Conservation (phyloP, 1,140 invertebrate genomes). For the Papilio polyxenes region DNA sequence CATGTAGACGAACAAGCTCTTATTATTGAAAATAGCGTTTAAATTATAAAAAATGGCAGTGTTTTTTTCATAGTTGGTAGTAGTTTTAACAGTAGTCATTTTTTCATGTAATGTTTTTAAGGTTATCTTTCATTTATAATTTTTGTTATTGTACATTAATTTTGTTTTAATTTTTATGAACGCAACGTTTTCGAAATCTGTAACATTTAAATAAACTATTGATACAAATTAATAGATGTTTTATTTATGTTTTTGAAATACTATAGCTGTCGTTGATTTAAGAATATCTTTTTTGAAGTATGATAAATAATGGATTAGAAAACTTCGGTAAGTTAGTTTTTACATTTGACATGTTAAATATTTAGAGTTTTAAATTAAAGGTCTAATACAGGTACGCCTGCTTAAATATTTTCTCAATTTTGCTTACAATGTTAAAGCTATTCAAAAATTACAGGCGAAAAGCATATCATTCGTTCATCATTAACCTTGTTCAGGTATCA, state of each 20-base stretch:
- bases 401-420: not conserved
- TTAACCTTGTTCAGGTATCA: not conserved
- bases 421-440: not conserved
- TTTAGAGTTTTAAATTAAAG: not conserved
- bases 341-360: too few species aligned
- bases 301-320: too few species aligned
- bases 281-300: too few species aligned
- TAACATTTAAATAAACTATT: constrained; percentile 19
- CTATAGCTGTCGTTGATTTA: not conserved
- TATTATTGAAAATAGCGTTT: constrained; percentile 16
- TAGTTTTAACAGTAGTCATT: not conserved
- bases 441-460: not conserved
- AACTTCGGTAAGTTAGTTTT: too few species aligned
- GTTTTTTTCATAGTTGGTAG: not conserved
- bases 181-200: not conserved
- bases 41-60: not conserved
- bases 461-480: not conserved
- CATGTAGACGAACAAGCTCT: constrained; percentile 26
- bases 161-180: not conserved
- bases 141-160: not conserved
- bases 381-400: not conserved
- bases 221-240: not conserved
- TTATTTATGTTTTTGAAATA: not conserved
- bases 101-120: not conserved
- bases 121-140: not conserved